Evolutionary conservation across 2,113 vertebrate genomes (phyloP), one percentile per base, ranked within the genome.

Genomic region (Lasiurus cinereus): DNA sequence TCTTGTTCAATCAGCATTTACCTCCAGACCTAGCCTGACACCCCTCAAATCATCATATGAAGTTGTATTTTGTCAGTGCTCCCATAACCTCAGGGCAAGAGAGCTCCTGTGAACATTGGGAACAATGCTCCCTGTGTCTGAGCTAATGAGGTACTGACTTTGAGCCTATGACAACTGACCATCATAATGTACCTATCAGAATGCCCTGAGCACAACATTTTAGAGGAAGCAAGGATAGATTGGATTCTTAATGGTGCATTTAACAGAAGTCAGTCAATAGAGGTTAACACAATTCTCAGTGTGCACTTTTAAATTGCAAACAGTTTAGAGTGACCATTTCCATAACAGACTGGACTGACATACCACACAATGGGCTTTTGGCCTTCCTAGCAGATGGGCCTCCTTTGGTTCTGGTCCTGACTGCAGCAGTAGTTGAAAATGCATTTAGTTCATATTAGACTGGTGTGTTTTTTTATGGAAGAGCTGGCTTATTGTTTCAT

Each of bases 401-500:
- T 92, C 87, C 36, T 93, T 97, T 90, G 83, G 88, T 93, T 93
- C 69, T 43, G 67, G n/a, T 90, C 73, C 64, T 97, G 80, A 97
- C 96, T 76, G 74, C 73, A 86, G 64, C 90, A 86, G 84, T 94
- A 92, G 79, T 86, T 96, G 91, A 95, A 97, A 96, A 88, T 72
- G 78, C 54, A 95, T 88, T 97, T 85, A 83, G 43, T 93, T 96
- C 70, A 46, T 46, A 97, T 94, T 36, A 96, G 83, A 97, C 95
- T 76, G 56, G 77, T 18, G 13, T 62, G 59, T 59, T 59, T 11
- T 24, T 24, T 52, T 95, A 66, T 96, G 62, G 82, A 93, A 95
- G 86, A 94, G 74, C 36, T 88, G 33, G 73, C n/a, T 95, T 93
- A 96, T 97, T 97, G 96, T 97, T 96, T 91, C 46, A 83, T 76